Evolutionary conservation across 1,140 invertebrate genomes (phyloP).

Genomic region (Linepithema humile): DNA sequence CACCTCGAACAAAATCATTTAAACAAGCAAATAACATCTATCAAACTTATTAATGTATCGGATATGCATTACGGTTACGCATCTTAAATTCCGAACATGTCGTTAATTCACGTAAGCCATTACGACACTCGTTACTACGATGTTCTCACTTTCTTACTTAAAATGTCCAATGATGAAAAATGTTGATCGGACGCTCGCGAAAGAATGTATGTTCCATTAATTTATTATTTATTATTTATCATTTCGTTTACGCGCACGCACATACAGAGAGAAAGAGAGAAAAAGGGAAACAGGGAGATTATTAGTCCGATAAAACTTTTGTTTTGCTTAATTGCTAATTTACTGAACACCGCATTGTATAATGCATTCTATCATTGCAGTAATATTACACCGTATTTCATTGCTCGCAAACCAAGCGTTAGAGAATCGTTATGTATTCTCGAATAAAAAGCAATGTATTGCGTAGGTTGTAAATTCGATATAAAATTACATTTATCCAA

Average conservation of each 20-base stretch:
- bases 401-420: too few relatives aligned
- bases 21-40: slow-evolving; percentile 6
- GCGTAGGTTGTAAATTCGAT: too few relatives aligned
- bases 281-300: too few relatives aligned
- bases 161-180: slow-evolving; percentile 4
- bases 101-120: slow-evolving; percentile 62
- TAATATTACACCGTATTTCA: too few relatives aligned
- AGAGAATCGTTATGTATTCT: too few relatives aligned
- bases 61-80: slow-evolving; percentile 37
- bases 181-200: neutral
- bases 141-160: slow-evolving; percentile 34
- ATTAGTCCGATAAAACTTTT: too few relatives aligned
- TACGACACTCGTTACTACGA: slow-evolving; percentile 64
- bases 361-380: too few relatives aligned
- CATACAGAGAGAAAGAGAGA: too few relatives aligned
- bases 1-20: slow-evolving; percentile 53
- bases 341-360: too few relatives aligned
- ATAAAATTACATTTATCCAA: neutral
- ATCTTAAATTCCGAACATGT: slow-evolving; percentile 59
- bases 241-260: neutral
- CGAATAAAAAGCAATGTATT: too few relatives aligned
- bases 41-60: slow-evolving; percentile 65
- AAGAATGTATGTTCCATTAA: neutral
- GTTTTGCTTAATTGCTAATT: too few relatives aligned
- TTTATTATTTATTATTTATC: neutral